Conservation (phyloP, 1,140 invertebrate species). For the Zaprionus davidi region DNA sequence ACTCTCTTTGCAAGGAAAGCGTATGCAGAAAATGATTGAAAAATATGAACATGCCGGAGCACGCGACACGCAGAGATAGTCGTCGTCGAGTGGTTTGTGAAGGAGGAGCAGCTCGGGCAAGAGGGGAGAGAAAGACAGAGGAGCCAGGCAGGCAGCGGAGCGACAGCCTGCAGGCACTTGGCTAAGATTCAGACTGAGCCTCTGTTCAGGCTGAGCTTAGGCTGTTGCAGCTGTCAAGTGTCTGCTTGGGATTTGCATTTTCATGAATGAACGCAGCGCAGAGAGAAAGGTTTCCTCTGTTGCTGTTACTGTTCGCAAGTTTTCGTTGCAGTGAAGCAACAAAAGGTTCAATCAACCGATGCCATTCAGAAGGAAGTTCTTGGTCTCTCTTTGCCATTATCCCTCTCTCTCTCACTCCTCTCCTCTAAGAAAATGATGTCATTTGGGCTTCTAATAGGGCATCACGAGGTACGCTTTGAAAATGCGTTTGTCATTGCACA, state of each 20-base stretch:
- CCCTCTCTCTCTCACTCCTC: not conserved
- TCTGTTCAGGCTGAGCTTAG: conserved; percentile 12
- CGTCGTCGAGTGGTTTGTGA: conserved; percentile 17
- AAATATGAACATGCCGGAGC: conserved; percentile 70
- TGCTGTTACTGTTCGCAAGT: conserved; percentile 33
- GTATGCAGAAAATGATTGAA: conserved; percentile 49
- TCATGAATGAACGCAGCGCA: conserved; percentile 68
- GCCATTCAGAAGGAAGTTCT: conserved; percentile 35
- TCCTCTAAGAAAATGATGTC: conserved; percentile 65
- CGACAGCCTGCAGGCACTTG: conserved; percentile 67
- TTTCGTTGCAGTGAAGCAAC: conserved; percentile 51
- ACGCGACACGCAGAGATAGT: conserved; percentile 75
- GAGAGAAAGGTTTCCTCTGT: conserved; percentile 61
- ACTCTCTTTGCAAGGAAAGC: not conserved
- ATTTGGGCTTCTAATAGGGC: conserved; percentile 59
- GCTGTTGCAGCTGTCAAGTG: conserved; percentile 71
- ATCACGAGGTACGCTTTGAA: conserved; percentile 60
- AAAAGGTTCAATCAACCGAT: conserved; percentile 73
- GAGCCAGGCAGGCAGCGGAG: not conserved
- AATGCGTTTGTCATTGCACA: conserved; percentile 72
- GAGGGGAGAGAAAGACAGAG: not conserved
- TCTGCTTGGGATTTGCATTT: conserved; percentile 72
- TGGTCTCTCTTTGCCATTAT: not conserved
- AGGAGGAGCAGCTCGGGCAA: conserved; percentile 16
- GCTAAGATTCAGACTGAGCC: conserved; percentile 40